Conservation (phyloP, 2,113 vertebrate genomes). For the Miniopterus natalensis region DNA sequence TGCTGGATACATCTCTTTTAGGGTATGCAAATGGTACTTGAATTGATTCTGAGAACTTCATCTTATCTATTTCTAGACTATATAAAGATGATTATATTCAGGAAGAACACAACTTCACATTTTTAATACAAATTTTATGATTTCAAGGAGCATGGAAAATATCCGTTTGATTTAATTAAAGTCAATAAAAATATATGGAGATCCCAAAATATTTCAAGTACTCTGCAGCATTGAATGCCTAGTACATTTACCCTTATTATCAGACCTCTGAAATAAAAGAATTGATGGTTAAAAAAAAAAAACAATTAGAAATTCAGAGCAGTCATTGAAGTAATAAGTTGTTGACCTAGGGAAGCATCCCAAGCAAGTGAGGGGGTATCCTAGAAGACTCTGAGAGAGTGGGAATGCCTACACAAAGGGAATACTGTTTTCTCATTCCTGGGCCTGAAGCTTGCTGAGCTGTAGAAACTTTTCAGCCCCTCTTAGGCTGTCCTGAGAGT, state of each 20-base stretch:
- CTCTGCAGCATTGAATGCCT: neutral
- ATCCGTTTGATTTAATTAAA: neutral
- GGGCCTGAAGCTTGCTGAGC: neutral
- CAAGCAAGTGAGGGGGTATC: neutral
- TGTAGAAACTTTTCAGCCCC: neutral
- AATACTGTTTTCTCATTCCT: neutral
- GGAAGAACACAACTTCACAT: neutral
- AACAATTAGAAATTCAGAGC: neutral
- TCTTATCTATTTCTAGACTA: neutral
- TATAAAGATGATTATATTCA: neutral
- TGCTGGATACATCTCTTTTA: neutral
- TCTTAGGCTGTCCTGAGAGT: neutral
- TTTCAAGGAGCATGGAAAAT: neutral
- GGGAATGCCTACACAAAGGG: neutral
- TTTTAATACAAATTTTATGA: neutral
- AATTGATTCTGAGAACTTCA: neutral
- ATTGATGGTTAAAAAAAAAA: neutral
- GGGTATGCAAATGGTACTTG: neutral
- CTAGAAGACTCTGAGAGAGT: neutral
- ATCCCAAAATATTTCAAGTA: neutral
- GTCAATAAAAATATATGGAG: neutral
- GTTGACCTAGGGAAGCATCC: neutral
- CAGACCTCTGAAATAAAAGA: neutral
- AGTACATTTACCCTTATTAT: neutral
- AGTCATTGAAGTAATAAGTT: neutral